phyloP scores from a whole-genome alignment of 2,888 invertebrate species.

The Pammene fasciana region DNA sequence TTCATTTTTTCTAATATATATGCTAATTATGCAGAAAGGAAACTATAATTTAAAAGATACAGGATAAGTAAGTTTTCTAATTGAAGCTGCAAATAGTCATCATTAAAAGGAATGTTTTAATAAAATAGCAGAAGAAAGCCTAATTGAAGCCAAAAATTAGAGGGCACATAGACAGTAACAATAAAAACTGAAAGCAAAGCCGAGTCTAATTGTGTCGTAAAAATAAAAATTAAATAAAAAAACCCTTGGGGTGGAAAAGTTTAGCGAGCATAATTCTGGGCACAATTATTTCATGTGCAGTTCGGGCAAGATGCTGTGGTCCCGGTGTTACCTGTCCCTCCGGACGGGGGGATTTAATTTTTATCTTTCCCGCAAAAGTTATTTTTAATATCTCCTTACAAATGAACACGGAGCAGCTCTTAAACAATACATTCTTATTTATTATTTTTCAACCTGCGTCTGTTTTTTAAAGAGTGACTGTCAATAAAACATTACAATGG shows the following conservation, averaged over 20 bases:
- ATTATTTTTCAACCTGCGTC: conserved; percentile 5
- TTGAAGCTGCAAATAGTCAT: conserved; percentile 54
- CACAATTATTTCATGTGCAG: conserved; percentile 75
- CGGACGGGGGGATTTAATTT: conserved; percentile 50
- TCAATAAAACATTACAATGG: not conserved
- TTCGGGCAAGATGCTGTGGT: conserved; percentile 58
- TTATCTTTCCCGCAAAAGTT: conserved; percentile 38
- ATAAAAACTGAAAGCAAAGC: conserved; percentile 83
- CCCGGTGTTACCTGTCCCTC: conserved; percentile 70
- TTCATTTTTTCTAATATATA: conserved; percentile 4
- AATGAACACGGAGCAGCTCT: conserved; percentile 26
- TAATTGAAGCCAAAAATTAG: conserved; percentile 82
- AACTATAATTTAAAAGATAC: conserved; percentile 13
- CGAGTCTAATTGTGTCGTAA: conserved; percentile 82
- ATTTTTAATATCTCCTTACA: conserved; percentile 37
- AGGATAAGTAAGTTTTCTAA: conserved; percentile 32
- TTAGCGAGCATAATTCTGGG: conserved; percentile 72
- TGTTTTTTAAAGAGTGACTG: not conserved
- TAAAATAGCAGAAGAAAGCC: conserved; percentile 73
- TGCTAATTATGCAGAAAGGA: conserved; percentile 18
- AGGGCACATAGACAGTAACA: conserved; percentile 81
- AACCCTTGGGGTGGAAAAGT: conserved; percentile 79
- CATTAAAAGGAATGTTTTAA: conserved; percentile 78
- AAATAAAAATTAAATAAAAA: conserved; percentile 83
- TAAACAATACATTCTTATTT: conserved; percentile 31